phyloP scores from a whole-genome alignment of 2,888 invertebrate species.

The Tricholauxania praeusta region DNA sequence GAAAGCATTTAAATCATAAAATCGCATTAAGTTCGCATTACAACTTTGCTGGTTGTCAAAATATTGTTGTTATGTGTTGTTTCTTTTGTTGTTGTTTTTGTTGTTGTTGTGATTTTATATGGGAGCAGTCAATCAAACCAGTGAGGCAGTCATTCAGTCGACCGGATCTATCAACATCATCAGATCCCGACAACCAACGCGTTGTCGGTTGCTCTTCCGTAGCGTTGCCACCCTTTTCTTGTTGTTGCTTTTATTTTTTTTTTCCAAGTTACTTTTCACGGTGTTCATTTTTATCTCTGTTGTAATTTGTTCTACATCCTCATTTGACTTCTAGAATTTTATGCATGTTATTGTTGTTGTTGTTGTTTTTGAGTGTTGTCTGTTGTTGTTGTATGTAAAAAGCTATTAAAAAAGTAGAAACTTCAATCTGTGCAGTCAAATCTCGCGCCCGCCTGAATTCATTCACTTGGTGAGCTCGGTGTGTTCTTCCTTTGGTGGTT shows the following conservation, averaged over 20 bases:
- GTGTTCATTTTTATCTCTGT: too few species aligned
- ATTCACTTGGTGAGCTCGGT: constrained; percentile 6
- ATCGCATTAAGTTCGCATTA: constrained; percentile 29
- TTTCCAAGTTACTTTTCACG: too few species aligned
- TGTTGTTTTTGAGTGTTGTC: too few species aligned
- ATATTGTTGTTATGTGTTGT: constrained; percentile 4
- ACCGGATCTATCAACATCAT: constrained; percentile 31
- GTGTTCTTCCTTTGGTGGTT: neutral
- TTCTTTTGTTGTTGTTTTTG: constrained; percentile 12
- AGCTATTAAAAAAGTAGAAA: constrained; percentile 1
- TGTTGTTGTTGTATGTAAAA: neutral
- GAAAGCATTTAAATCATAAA: constrained; percentile 28
- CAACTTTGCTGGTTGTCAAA: constrained; percentile 5
- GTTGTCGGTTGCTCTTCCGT: too few species aligned
- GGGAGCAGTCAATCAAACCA: constrained; percentile 24
- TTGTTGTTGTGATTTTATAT: constrained; percentile 16
- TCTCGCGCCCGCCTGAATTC: neutral
- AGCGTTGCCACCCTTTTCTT: too few species aligned
- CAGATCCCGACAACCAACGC: neutral
- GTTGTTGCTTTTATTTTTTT: too few species aligned
- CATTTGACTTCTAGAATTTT: constrained; percentile 9
- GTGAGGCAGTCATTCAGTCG: constrained; percentile 13
- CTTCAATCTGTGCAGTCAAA: constrained; percentile 1
- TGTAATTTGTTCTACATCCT: neutral
- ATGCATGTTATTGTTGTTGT: too few species aligned